A percentile compares a stretch with the other conserved stretches of the same genome.
phyloP scores from a whole-genome alignment of 2,113 vertebrate species.

The Cinclus cinclus region DNA sequence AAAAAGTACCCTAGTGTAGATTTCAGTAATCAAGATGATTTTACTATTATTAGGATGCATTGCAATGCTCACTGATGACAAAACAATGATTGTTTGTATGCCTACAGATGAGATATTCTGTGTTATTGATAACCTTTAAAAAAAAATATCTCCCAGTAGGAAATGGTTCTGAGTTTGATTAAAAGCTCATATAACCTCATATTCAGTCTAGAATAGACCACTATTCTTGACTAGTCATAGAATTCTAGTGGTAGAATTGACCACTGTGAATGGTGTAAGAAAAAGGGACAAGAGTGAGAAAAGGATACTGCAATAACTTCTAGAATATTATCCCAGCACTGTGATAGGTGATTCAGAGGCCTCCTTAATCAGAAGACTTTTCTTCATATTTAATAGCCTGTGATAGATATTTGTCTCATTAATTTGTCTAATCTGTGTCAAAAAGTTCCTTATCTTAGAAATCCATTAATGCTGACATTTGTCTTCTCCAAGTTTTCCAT shows the following conservation, averaged over 20 bases:
- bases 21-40: background rate
- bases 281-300: background rate
- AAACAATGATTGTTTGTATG: background rate
- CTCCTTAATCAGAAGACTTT: background rate
- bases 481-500: background rate
- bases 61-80: background rate
- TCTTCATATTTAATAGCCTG: background rate
- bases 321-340: background rate
- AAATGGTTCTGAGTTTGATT: background rate
- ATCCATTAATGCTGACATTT: background rate
- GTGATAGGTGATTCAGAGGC: background rate
- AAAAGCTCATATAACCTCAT: background rate
- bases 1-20: background rate
- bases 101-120: background rate
- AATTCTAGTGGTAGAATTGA: background rate
- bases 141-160: no score
- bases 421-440: background rate
- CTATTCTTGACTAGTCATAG: no score
- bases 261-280: background rate
- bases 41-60: background rate
- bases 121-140: background rate
- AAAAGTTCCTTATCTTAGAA: background rate
- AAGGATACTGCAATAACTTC: background rate
- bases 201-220: accelerated
- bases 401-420: background rate